Evolutionary conservation across 2,888 invertebrate species (phyloP).

Genomic region (Autographa pulchrina): DNA sequence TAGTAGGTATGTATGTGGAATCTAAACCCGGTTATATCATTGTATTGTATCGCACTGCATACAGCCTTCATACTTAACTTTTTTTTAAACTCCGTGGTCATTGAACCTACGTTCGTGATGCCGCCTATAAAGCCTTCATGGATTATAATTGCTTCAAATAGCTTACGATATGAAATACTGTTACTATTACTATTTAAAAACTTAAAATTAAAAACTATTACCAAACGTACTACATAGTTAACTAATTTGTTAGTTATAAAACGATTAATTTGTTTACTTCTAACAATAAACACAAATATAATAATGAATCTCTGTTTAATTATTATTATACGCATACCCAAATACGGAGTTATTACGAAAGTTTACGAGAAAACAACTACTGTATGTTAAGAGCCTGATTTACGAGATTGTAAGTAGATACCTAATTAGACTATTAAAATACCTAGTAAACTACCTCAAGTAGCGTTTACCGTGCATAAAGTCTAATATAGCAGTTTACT

Average conservation of each 20-base stretch:
- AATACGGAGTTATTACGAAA: not conserved
- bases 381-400: constrained; percentile 21
- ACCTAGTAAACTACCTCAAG: constrained; percentile 6
- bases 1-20: constrained; percentile 7
- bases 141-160: constrained; percentile 45
- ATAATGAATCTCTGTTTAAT: not conserved
- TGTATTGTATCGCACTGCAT: constrained; percentile 13
- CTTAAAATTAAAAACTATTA: not conserved
- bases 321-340: not conserved
- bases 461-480: constrained; percentile 20
- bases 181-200: not conserved
- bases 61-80: constrained; percentile 35
- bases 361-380: constrained; percentile 30
- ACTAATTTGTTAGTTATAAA: not conserved
- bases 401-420: constrained; percentile 12
- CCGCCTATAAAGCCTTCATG: constrained; percentile 67
- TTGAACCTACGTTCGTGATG: constrained; percentile 74
- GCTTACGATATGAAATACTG: constrained; percentile 15
- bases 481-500: not conserved
- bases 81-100: constrained; percentile 67
- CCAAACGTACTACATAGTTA: not conserved
- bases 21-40: not conserved
- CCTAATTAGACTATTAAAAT: constrained; percentile 32
- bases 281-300: not conserved
- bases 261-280: not conserved